These are phyloP conservation scores for Zygaena filipendulae DNA, from an alignment of 2,888 invertebrate genomes.

Conservation along the genomic window DNA sequence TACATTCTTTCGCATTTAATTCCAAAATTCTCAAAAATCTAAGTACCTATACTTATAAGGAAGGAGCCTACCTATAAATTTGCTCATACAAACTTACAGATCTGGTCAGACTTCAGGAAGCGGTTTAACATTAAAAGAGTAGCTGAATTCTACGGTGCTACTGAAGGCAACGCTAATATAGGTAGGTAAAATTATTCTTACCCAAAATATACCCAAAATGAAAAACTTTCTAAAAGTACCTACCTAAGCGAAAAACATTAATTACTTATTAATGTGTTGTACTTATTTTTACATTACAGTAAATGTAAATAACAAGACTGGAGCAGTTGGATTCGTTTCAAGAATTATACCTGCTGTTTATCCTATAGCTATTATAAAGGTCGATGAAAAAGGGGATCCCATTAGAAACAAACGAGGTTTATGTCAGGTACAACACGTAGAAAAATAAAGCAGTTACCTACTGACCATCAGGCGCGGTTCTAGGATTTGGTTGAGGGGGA, in stretches of 20 bases:
- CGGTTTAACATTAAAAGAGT: slow-evolving; percentile 88
- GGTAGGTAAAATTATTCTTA: slow-evolving; percentile 62
- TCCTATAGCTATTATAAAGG: slow-evolving; percentile 93
- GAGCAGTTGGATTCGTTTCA: slow-evolving; percentile 96
- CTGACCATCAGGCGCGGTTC: too few species aligned
- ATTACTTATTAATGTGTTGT: too few species aligned
- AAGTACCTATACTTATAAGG: too few species aligned
- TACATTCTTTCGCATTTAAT: too few species aligned
- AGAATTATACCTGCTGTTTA: slow-evolving; percentile 90
- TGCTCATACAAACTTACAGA: slow-evolving; percentile 69
- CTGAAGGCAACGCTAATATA: slow-evolving; percentile 98
- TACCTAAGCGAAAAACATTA: too few species aligned
- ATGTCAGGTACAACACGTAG: slow-evolving; percentile 77
- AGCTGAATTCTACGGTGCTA: slow-evolving; percentile 96
- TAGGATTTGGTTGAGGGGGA: too few species aligned
- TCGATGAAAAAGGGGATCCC: slow-evolving; percentile 90
- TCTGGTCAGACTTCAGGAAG: slow-evolving; percentile 91
- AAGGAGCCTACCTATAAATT: too few species aligned
- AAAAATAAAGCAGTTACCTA: too few species aligned
- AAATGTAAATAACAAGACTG: slow-evolving; percentile 91
- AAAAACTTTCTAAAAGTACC: not conserved
- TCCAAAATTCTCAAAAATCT: too few species aligned
- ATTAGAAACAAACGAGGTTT: slow-evolving; percentile 89
- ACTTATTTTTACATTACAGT: too few species aligned
- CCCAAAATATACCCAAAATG: too few species aligned